These are phyloP conservation scores for Xenopus borealis DNA, from an alignment of 2,113 vertebrate species.

Conservation along the genomic window DNA sequence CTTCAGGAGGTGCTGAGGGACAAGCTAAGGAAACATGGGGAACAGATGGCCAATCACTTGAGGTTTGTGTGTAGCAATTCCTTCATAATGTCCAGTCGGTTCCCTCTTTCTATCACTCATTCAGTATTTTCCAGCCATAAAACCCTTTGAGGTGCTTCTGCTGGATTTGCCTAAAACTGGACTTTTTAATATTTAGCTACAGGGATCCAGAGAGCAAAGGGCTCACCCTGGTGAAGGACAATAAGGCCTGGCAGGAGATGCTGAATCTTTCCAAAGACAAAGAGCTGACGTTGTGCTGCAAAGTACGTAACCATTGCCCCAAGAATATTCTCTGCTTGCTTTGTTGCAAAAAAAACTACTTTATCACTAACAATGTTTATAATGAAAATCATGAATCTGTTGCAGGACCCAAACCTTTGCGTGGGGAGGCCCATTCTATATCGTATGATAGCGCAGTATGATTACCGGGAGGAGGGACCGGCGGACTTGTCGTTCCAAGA, in stretches of 20 bases:
- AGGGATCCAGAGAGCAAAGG: conserved; percentile 55
- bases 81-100: no score
- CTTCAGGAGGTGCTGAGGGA: conserved; percentile 65
- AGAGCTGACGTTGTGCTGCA: conserved; percentile 73
- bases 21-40: conserved; percentile 61
- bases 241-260: conserved; percentile 56
- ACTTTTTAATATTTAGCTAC: conserved; percentile 57
- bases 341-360: no score
- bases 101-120: no score
- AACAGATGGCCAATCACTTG: conserved; percentile 63
- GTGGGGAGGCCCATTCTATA: conserved; percentile 69
- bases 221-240: conserved; percentile 59
- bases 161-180: no score
- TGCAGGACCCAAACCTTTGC: conserved; percentile 63
- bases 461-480: conserved; percentile 68
- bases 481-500: conserved; percentile 81
- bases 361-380: no score
- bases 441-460: conserved; percentile 77
- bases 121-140: no score
- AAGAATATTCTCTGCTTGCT: no score
- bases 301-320: conserved; percentile 59
- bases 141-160: no score
- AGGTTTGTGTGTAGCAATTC: conserved; percentile 60
- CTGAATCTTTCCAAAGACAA: conserved; percentile 58
- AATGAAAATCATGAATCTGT: no score